Evolutionary conservation across 2,113 vertebrate species (phyloP), one percentile per base, ranked within the genome.

Genomic region (Megaceryle maxima): DNA sequence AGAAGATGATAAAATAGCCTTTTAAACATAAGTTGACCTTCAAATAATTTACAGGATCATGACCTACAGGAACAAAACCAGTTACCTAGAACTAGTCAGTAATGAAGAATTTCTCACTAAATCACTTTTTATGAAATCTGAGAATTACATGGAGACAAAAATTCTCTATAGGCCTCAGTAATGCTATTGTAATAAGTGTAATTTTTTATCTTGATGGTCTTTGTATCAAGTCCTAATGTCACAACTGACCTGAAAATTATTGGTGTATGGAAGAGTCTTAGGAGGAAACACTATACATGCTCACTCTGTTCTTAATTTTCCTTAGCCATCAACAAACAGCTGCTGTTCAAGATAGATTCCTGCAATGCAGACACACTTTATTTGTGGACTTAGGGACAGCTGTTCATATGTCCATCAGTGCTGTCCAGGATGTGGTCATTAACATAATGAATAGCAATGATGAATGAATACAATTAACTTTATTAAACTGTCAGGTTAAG

Each of bases 41-140:
- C 5, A 10, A 67, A 84, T 67, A 77, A 68, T 22, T 75, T 88
- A 55, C 21, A 88, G 41, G 29, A 83, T 60, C 68, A 67, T 81
- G 79, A 96, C 51, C 55, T 83, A 46, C 31, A 74, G 55, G 56
- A 29, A 87, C 2, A 66, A 77, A 95, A 37, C 0, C 16, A n/a
- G 55, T 87, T 96, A 68, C 78, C 43, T 68, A 84, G 25, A 83
- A 75, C 35, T 67, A 83, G 56, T 51, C n/a, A 84, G 35, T 21
- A 88, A 70, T 43, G 37, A 90, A 70, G 29, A 80, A 29, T 86
- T 93, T 93, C 50, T 92, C 53, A 35, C 51, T 91, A 94, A 95
- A 78, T 81, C 60, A 91, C 43, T 8, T 92, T 70, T 89, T 87
- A 81, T 84, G 33, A 69, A 93, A 70, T 83, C 29, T 63, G 25